Conservation (phyloP, 1,140 invertebrate genomes). For the Hycleus cichorii region DNA sequence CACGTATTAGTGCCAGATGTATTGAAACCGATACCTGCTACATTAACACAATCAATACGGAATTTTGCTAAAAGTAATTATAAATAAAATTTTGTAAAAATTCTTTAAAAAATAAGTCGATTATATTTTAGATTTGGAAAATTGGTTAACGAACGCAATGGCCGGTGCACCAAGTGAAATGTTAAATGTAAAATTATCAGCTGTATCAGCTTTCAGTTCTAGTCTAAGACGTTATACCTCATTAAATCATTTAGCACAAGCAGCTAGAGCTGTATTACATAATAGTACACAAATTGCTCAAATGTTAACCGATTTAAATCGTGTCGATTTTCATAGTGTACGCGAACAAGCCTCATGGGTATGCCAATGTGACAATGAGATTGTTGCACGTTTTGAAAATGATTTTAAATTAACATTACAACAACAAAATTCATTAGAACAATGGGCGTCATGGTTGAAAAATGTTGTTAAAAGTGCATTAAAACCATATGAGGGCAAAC, state of each 20-base stretch:
- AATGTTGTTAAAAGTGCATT: constrained; percentile 81
- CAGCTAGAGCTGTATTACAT: constrained; percentile 90
- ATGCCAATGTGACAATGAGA: constrained; percentile 84
- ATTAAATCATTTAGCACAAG: constrained; percentile 95
- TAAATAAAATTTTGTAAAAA: too few species aligned
- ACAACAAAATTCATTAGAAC: constrained; percentile 88
- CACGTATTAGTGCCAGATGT: constrained; percentile 96
- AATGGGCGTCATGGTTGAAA: constrained; percentile 97
- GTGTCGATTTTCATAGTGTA: constrained; percentile 96
- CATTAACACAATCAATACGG: constrained; percentile 86
- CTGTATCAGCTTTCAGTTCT: constrained; percentile 89
- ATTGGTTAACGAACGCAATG: constrained; percentile 81
- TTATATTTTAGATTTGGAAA: constrained; percentile 59
- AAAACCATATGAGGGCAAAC: constrained; percentile 77
- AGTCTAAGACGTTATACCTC: constrained; percentile 94
- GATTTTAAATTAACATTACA: constrained; percentile 92
- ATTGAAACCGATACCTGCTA: constrained; percentile 85
- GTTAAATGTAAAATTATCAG: constrained; percentile 73
- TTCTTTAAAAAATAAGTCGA: too few species aligned
- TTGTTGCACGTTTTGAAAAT: constrained; percentile 80
- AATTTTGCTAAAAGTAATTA: constrained; percentile 76
- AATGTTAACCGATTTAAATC: constrained; percentile 95
- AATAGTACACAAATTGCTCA: constrained; percentile 93
- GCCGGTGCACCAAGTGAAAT: constrained; percentile 77
- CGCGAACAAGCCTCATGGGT: constrained; percentile 94